Evolutionary conservation across 92 coral and sea anemone genomes (phyloP), one percentile per base, ranked within the genome.

Genomic region (Porites cylindrica): DNA sequence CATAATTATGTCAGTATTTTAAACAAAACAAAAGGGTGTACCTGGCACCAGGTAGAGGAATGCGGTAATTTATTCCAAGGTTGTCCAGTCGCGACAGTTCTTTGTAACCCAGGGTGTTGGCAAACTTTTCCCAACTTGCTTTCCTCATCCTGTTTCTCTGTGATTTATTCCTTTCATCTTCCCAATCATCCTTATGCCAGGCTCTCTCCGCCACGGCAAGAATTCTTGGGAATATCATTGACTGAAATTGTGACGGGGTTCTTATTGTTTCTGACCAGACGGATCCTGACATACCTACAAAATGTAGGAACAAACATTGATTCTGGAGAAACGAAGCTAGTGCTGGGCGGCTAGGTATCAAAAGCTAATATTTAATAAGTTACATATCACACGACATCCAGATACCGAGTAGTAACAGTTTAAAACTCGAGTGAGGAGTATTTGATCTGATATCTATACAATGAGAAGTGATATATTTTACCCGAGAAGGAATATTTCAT

Each of bases 221-320:
- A 61, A 96, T 88, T 79, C 99, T 89, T 54, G 99, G 99, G 67
- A 91, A 96, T 23, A 90, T 80, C 99, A 96, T 96, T 75, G 87
- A 88, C 86, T 95, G 95, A 89, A 95, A 89, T 80, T 96, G 98
- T 84, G 90, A 82, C 29, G 88, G 90, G 76, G 98, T 96, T 9
- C 99, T 95, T 66, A 95, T 92, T 9, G 99, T 96, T 60, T 96
- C 99, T 59, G 97, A 87, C 99, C 99, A 96, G 50, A 96, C 70
- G 7, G 90, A 94, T 2, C 89, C 99, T 51, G 95, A 93, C 95
- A 96, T 91, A 19, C 99, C 99, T 90, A 75, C 13, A 50, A 8
- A 14, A 3, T 38, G n/a, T 29, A 29, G 8, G 19, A 8, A 9
- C 14, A 54, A 2, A 10, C 23, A 21, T 8, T 18, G 9, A 13